Percentiles rank a stretch among this genome's conserved stretches.
phyloP scores from a whole-genome alignment of 2,797 vertebrate genomes.

The Falco peregrinus region DNA sequence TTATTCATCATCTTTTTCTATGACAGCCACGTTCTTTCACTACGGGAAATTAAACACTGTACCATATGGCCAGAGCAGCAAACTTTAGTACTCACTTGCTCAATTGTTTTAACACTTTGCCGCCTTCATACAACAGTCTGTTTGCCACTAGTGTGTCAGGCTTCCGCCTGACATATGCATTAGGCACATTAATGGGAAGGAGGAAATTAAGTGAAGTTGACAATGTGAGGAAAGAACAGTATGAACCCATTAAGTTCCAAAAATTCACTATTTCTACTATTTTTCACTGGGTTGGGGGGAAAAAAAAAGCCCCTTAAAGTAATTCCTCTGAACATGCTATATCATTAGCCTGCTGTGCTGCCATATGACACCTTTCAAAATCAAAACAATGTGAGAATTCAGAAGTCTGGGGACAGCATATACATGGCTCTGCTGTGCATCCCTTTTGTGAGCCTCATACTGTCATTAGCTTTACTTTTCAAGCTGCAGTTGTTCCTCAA shows the following conservation, averaged over 20 bases:
- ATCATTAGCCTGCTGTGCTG: slow-evolving; percentile 69
- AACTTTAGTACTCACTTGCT: slow-evolving; percentile 81
- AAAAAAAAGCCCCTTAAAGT: slow-evolving; percentile 45
- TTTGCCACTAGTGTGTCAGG: slow-evolving; percentile 76
- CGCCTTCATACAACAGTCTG: slow-evolving; percentile 79
- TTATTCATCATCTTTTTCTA: slow-evolving; percentile 82
- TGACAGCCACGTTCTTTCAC: slow-evolving; percentile 82
- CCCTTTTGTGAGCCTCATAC: not conserved
- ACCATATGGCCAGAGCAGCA: slow-evolving; percentile 83
- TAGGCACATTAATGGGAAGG: slow-evolving; percentile 76
- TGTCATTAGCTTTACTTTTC: not conserved
- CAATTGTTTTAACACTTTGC: slow-evolving; percentile 86
- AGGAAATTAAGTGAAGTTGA: slow-evolving; percentile 78
- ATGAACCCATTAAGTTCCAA: slow-evolving; percentile 77
- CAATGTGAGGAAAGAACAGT: slow-evolving; percentile 79
- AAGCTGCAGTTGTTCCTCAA: not conserved
- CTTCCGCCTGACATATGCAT: slow-evolving; percentile 79
- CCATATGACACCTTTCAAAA: slow-evolving; percentile 74
- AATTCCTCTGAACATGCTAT: slow-evolving; percentile 67
- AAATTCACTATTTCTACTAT: slow-evolving; percentile 71
- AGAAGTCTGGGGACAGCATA: slow-evolving; percentile 26
- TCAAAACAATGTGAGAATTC: slow-evolving; percentile 54
- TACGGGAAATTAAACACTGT: slow-evolving; percentile 83
- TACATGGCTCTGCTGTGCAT: not conserved
- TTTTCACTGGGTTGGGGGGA: slow-evolving; percentile 1